Evolutionary conservation across 2,888 invertebrate species (phyloP), one percentile per base, ranked within the genome.

Genomic region (Steromphala cineraria): DNA sequence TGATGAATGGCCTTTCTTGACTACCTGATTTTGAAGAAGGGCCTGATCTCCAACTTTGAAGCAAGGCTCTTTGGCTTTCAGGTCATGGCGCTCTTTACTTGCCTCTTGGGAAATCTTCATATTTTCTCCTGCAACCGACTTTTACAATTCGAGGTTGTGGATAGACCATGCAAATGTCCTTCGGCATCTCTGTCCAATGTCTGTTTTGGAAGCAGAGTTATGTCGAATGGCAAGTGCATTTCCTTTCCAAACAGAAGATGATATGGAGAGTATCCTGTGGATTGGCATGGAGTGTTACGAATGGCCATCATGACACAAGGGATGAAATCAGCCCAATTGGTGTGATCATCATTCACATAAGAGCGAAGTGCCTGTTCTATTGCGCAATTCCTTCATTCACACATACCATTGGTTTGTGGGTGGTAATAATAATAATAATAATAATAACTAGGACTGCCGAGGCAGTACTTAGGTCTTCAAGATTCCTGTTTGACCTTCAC

Each of bases 231-330:
- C 7, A 82, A 15, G 21, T 79, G 62, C 85, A 84, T 85, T 81
- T 84, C 82, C 55, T 77, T 81, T 0, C 85, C 83, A 75, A 85
- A 86, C 21, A 85, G 46, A 53, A 85, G 77, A n/a, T n/a, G n/a
- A 53, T 84, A 79, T 21, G 84, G 83, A 3, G 84, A 83, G n/a
- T 83, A 82, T 13, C 79, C 78, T 53, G 86, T 84, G 0, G 85
- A 82, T 53, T 85, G 79, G 24, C 75, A 81, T 19, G 84, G 85
- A 15, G 83, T 53, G 36, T 76, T 79, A 7, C 86, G 36, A n/a
- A 87, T 53, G 53, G 87, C 85, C 85, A 85, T 86, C 83, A 87
- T 83, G 8, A 83, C 71, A 31, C 81, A 71, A 17, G 87, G 86
- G 36, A 86, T 75, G 24, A 82, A 24, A 8, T 77, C 55, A 36